Percentiles rank a stretch among this genome's conserved stretches.
These are phyloP conservation scores for Sebastes elongatus DNA, from an alignment of 2,797 vertebrate genomes.

Conservation along the genomic window DNA sequence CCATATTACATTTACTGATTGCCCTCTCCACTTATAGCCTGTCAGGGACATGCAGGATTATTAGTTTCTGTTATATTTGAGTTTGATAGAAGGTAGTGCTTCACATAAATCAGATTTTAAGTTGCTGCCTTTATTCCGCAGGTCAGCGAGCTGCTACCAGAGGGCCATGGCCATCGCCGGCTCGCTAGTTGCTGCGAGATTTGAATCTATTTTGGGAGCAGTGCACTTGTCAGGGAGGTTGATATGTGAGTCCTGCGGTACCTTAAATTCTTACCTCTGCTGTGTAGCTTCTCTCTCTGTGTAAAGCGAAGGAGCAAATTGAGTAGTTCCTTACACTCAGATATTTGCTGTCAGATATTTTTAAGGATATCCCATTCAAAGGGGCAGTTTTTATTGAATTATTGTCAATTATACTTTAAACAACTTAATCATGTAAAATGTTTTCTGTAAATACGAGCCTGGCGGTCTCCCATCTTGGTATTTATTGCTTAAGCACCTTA, in stretches of 20 bases:
- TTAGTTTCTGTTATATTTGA: constrained; percentile 3
- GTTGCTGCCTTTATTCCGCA: constrained; percentile 3
- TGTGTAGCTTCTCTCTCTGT: not conserved
- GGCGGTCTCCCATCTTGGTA: not conserved
- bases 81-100: constrained; percentile 1
- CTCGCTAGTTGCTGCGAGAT: constrained; percentile 13
- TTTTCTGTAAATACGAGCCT: not conserved
- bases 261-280: constrained; percentile 16
- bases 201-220: constrained; percentile 53
- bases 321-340: not conserved
- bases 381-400: not conserved
- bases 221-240: constrained; percentile 49
- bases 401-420: not conserved
- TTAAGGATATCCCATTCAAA: not conserved
- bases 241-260: constrained; percentile 45
- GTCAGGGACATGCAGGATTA: not conserved
- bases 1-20: constrained; percentile 45
- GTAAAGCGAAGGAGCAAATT: not conserved
- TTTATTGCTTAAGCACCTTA: too few species aligned
- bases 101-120: constrained; percentile 9
- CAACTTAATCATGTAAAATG: not conserved
- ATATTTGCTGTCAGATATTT: not conserved
- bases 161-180: not conserved
- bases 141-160: constrained; percentile 17
- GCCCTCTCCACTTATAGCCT: not conserved